Conservation (phyloP, 1,140 invertebrate species). For the Drosophila biarmipes region DNA sequence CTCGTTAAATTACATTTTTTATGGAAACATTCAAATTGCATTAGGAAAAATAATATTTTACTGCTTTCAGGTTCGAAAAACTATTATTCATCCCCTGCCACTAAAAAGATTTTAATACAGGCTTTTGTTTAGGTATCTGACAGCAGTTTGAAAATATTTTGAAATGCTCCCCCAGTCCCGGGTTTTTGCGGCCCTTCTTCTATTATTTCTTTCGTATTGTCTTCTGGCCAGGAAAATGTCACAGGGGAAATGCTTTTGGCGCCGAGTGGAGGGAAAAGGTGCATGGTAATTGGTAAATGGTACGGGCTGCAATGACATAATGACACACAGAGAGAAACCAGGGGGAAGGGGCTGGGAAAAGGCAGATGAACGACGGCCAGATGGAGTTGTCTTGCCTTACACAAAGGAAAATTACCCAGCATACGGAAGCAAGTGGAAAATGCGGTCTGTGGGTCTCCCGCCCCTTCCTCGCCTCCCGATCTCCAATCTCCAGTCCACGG, state of each 20-base stretch:
- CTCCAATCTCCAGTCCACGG: neutral
- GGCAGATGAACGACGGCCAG: constrained; percentile 20
- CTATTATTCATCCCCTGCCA: no score
- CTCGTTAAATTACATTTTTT: neutral
- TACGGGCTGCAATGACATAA: constrained; percentile 53
- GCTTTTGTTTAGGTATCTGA: neutral
- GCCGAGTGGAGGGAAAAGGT: constrained; percentile 5
- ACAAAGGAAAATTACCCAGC: constrained; percentile 56
- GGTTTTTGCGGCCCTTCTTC: neutral
- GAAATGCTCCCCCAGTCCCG: neutral
- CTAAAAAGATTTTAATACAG: no score
- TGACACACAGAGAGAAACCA: constrained; percentile 41
- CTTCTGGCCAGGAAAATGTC: constrained; percentile 17
- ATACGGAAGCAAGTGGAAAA: constrained; percentile 61
- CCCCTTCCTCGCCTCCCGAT: neutral
- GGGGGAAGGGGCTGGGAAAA: constrained; percentile 11
- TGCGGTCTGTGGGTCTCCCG: constrained; percentile 37
- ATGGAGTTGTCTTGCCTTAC: constrained; percentile 27
- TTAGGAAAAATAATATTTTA: no score
- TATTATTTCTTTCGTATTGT: constrained; percentile 4
- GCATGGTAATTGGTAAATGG: constrained; percentile 11
- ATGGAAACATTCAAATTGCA: no score
- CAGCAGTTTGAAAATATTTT: neutral
- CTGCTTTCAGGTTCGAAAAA: neutral
- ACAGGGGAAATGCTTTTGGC: constrained; percentile 15